Base-by-base conservation (phyloP, 2,113 vertebrate species). In the Zootoca vivipara region DNA sequence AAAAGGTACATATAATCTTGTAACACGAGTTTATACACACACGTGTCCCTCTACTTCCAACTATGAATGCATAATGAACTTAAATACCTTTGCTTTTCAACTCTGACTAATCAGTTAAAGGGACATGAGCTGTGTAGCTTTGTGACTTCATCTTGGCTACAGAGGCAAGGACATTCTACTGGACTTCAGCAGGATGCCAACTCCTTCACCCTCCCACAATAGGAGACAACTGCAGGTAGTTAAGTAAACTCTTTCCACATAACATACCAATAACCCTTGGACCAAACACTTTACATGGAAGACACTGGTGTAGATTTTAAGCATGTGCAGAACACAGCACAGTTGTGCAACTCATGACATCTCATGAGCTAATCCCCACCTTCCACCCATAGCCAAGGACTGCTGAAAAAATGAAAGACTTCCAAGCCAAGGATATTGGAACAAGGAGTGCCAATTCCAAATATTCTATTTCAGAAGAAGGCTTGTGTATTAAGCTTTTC, bases 401-500 rank as follows among this genome's bases (percentile, higher is more conserved):
- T 64, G 87, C 81, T 90, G 90, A 89, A 92, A 91, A 0, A 40
- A 90, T 52, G 90, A 88, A 89, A 90, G 75, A 70, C 83, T 94
- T 88, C 89, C 88, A 85, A 70, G 3, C 30, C n/a, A 74, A 90
- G 79, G 86, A 86, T 89, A 94, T 73, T 78, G 82, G 93, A 86
- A 93, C 91, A 87, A 92, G 72, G 90, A 87, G 91, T 92, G 93
- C 35, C 83, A 70, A 91, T 93, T n/a, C 74, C 87, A 69, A 67
- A 90, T 42, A 69, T 26, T 69, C n/a, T 24, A 46, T 78, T 33
- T 64, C 9, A 18, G 52, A 26, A 67, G 58, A 87, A 89, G 86
- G 92, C 62, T 3, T 12, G 64, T 86, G 89, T 78, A 2, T 90
- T 78, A 64, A 4, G 15, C 1, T 26, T 65, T 86, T 89, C 90